Evolutionary conservation across 1,140 invertebrate genomes (phyloP).

Genomic region (Paraescarpia echinospica): DNA sequence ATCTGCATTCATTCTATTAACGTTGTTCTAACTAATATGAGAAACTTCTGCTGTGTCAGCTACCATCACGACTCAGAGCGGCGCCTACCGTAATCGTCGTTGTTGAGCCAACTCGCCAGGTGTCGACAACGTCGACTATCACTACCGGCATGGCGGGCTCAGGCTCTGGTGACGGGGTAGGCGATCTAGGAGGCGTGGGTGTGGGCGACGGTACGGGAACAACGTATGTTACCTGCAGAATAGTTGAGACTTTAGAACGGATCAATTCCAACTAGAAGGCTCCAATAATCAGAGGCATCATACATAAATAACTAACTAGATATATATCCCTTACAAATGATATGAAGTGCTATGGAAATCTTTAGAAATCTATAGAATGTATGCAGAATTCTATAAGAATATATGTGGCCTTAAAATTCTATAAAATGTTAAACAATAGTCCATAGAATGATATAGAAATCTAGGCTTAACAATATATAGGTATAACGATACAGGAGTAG

Average conservation of each 20-base stretch:
- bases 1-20: too few species aligned
- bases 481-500: too few species aligned
- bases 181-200: conserved; percentile 6
- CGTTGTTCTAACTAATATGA: too few species aligned
- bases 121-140: neutral
- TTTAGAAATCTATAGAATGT: too few species aligned
- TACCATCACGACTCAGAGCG: neutral
- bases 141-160: neutral
- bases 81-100: neutral
- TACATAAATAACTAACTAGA: too few species aligned
- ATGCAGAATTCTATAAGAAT: too few species aligned
- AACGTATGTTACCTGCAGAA: neutral
- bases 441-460: too few species aligned
- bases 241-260: neutral
- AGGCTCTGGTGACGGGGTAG: neutral
- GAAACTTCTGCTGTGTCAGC: neutral
- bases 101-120: neutral
- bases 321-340: too few species aligned
- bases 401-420: too few species aligned
- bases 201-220: neutral
- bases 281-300: neutral
- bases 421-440: too few species aligned
- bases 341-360: too few species aligned
- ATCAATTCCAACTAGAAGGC: neutral
- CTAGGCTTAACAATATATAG: too few species aligned